Conservation (phyloP, 2,113 vertebrate genomes). For the Puma concolor region DNA sequence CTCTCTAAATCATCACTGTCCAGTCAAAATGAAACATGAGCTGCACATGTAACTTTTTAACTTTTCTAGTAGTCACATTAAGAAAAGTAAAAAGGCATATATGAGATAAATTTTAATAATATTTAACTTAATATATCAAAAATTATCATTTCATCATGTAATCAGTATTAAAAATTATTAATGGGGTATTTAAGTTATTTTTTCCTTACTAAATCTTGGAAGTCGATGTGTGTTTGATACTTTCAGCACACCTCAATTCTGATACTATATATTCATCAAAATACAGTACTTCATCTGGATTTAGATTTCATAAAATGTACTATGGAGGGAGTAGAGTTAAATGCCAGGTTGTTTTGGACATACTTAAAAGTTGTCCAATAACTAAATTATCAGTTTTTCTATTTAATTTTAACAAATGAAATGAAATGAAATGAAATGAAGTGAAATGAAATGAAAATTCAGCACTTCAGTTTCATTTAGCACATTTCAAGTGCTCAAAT, state of each 20-base stretch:
- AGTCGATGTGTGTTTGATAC: not conserved
- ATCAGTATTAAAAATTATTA: conserved; percentile 33
- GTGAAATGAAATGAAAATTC: not conserved
- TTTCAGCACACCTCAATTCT: not conserved
- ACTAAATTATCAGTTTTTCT: not conserved
- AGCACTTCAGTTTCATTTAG: not conserved
- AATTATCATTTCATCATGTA: not conserved
- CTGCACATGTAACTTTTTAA: not conserved
- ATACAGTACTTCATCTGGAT: not conserved
- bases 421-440: not conserved
- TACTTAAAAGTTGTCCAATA: conserved; percentile 18
- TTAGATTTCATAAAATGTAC: conserved; percentile 19
- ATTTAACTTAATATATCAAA: not conserved
- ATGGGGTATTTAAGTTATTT: not conserved
- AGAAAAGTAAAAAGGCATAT: not conserved
- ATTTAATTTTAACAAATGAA: conserved; percentile 1
- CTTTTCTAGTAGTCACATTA: not conserved
- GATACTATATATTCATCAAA: not conserved
- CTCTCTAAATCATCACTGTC: not conserved
- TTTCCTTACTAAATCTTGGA: conserved; percentile 34
- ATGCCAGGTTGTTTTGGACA: not conserved
- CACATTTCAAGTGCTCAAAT: not conserved
- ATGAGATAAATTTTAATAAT: not conserved
- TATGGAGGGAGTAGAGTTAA: not conserved
- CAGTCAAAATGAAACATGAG: conserved; percentile 3